Conservation (phyloP, 1,140 invertebrate species). For the Bombus vancouverensis region DNA sequence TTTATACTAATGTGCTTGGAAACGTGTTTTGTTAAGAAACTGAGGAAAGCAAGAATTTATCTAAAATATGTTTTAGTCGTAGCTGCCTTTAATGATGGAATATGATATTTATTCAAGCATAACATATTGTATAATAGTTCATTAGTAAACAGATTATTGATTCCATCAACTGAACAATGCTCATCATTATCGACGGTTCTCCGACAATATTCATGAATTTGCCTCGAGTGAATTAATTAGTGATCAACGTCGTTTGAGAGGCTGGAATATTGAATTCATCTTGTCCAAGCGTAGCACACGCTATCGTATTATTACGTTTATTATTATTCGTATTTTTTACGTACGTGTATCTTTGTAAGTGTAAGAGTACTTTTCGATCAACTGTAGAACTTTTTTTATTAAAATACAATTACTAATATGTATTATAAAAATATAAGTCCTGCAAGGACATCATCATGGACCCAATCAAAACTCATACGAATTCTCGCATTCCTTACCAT, state of each 20-base stretch:
- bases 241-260: not conserved
- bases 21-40: too few relatives aligned
- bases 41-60: not conserved
- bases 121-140: not conserved
- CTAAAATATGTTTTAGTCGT: not conserved
- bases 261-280: not conserved
- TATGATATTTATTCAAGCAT: not conserved
- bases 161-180: not conserved
- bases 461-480: too few relatives aligned
- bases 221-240: slow-evolving; percentile 10
- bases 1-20: too few relatives aligned
- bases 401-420: too few relatives aligned
- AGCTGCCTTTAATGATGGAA: not conserved
- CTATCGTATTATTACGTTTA: not conserved
- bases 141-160: not conserved
- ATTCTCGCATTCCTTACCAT: too few relatives aligned
- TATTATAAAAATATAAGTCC: too few relatives aligned
- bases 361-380: too few relatives aligned
- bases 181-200: not conserved
- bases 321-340: too few relatives aligned
- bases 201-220: slow-evolving; percentile 1
- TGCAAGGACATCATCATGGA: too few relatives aligned
- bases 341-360: not conserved
- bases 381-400: too few relatives aligned
- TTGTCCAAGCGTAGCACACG: not conserved